Conservation (phyloP, 2,888 invertebrate genomes). For the Lithophane semibrunnea region DNA sequence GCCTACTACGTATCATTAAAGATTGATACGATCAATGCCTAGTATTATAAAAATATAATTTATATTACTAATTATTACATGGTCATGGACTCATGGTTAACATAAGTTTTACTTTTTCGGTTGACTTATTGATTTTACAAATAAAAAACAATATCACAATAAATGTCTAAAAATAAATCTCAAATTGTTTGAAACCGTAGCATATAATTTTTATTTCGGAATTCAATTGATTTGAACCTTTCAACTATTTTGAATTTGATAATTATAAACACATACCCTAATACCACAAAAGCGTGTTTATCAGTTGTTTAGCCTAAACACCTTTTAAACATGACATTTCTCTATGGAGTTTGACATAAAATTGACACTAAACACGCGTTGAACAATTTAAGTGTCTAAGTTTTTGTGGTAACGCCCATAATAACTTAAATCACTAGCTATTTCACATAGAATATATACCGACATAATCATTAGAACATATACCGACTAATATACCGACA, state of each 20-base stretch:
- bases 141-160: slow-evolving; percentile 55
- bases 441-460: background rate
- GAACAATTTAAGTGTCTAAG: too few species aligned
- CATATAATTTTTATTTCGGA: background rate
- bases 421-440: slow-evolving; percentile 13
- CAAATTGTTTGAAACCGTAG: background rate
- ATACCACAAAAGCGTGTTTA: too few species aligned
- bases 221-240: slow-evolving; percentile 2
- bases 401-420: too few species aligned
- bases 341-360: too few species aligned
- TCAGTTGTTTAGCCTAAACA: too few species aligned
- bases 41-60: background rate
- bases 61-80: background rate
- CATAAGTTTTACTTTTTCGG: background rate
- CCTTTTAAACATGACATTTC: too few species aligned
- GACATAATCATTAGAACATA: too few species aligned
- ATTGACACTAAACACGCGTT: too few species aligned
- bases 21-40: background rate
- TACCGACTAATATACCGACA: too few species aligned
- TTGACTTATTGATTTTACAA: slow-evolving; percentile 28
- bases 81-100: slow-evolving; percentile 12
- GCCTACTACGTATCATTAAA: too few species aligned
- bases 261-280: background rate
- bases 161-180: background rate
- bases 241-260: slow-evolving; percentile 12